Evolutionary conservation across 2,113 vertebrate genomes (phyloP), one percentile per base, ranked within the genome.

Genomic region (Pomatorhinus ruficollis): DNA sequence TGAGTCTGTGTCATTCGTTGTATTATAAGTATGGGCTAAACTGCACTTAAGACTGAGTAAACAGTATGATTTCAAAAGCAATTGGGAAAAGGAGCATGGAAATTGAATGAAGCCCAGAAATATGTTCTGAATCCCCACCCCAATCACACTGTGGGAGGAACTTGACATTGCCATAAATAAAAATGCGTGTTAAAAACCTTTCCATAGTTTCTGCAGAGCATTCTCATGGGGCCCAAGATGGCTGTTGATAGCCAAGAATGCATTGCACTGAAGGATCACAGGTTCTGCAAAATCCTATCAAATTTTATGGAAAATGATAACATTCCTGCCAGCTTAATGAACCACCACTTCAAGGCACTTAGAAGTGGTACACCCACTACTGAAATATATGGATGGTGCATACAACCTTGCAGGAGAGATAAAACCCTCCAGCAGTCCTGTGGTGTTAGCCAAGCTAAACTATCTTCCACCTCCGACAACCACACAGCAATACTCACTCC

Each of bases 291-390:
- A 96, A 93, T 86, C 60, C 82, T 81, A 88, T 94, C 90, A 90
- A 92, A 90, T 83, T 89, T 96, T 92, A 95, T 84, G 89, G 90
- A 94, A 86, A 79, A 91, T 1, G 33, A 90, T 96, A 97, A 92
- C 47, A 66, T 93, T 96, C 72, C 86, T 92, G 61, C n/a, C 56
- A 83, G 60, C 76, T 96, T 92, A 90, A 89, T 87, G 75, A 93
- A 63, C 47, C 2, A 3, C 60, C 2, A 0, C 64, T 75, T 94
- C 86, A 77, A 86, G 86, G 82, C 64, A 83, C 57, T 89, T 27
- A 56, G 72, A 76, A 79, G 15, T 0, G 0, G 20, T 81, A 63
- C 3, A 2, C 44, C 16, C 72, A 68, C 64, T 81, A 24, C 49
- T 75, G 80, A 94, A 90, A 83, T 42, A 35, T 30, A 49, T 49